Evolutionary conservation across 2,888 invertebrate genomes (phyloP).

Genomic region (Eupeodes luniger): DNA sequence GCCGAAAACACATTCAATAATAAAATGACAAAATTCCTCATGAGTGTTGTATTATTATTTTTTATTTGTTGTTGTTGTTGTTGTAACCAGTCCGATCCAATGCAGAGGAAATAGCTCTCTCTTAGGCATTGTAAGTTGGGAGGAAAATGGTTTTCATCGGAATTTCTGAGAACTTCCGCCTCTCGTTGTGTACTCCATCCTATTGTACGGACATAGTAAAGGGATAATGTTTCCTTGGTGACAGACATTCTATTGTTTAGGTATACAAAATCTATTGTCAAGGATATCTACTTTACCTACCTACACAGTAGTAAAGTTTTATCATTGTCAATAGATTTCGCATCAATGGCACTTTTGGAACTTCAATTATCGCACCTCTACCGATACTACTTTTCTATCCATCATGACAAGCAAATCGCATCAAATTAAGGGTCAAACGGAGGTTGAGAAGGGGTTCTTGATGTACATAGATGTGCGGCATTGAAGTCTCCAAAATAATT

Average conservation of each 20-base stretch:
- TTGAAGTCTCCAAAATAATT: conserved; percentile 46
- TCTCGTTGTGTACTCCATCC: background rate
- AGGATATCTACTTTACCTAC: background rate
- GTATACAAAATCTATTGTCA: conserved; percentile 6
- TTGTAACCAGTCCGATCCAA: too few relatives aligned
- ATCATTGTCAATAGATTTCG: conserved; percentile 60
- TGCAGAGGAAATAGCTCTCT: background rate
- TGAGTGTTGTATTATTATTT: background rate
- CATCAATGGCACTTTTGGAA: conserved; percentile 61
- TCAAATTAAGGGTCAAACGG: conserved; percentile 36
- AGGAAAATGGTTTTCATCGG: conserved; percentile 5
- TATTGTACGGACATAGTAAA: conserved; percentile 8
- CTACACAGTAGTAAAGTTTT: conserved; percentile 15
- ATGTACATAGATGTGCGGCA: background rate
- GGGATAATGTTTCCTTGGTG: conserved; percentile 28
- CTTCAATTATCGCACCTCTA: conserved; percentile 68
- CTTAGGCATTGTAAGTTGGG: background rate
- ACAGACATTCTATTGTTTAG: background rate
- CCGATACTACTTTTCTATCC: background rate
- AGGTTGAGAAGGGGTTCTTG: background rate
- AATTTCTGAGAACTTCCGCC: conserved; percentile 20
- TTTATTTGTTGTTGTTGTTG: background rate
- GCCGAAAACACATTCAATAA: background rate
- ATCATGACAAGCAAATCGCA: conserved; percentile 19
- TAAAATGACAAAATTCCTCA: conserved; percentile 1